phyloP scores from a whole-genome alignment of 2,888 invertebrate genomes.

The Lasioglossum calceatum region DNA sequence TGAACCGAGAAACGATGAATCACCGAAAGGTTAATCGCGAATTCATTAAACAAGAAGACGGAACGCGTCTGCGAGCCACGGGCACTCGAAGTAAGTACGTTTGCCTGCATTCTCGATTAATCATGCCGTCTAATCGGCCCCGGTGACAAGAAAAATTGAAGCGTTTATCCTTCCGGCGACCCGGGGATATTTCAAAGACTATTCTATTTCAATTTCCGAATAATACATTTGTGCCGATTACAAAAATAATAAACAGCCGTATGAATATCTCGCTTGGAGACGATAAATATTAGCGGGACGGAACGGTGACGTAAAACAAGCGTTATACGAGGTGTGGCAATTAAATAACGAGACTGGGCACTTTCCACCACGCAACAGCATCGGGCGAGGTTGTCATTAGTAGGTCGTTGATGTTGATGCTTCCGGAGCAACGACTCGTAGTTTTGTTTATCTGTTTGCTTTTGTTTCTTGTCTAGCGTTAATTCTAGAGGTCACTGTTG shows the following conservation, averaged over 20 bases:
- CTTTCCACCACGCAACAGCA: no score
- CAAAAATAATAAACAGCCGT: background rate
- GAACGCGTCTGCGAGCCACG: slow-evolving; percentile 28
- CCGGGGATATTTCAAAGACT: background rate
- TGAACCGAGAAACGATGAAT: slow-evolving; percentile 46
- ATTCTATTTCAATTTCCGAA: background rate
- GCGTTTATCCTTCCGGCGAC: background rate
- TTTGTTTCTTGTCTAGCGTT: no score
- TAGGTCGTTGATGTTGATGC: no score
- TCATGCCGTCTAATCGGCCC: slow-evolving; percentile 11
- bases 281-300: background rate
- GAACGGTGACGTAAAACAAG: background rate
- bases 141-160: background rate
- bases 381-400: no score
- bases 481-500: no score
- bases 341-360: no score
- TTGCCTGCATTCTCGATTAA: slow-evolving; percentile 24
- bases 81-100: slow-evolving; percentile 8
- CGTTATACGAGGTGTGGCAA: background rate
- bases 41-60: slow-evolving; percentile 43
- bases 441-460: no score
- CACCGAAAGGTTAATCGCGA: slow-evolving; percentile 49
- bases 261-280: background rate
- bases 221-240: background rate
- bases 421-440: no score